Conservation (phyloP, 2,797 vertebrate genomes). For the Acanthiza pusilla region DNA sequence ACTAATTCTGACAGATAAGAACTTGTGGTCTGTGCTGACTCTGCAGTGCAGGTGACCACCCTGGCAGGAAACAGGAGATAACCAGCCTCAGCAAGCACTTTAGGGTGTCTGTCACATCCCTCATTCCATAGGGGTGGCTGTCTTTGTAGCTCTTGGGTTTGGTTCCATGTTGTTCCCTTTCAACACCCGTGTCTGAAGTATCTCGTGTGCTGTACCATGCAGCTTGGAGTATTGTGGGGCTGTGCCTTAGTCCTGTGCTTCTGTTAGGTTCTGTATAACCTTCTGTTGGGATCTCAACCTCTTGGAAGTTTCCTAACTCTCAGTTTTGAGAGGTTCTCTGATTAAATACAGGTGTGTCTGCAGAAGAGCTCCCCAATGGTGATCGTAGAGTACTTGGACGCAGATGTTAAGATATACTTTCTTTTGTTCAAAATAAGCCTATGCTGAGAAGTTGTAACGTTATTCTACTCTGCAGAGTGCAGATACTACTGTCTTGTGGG, state of each 20-base stretch:
- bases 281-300: neutral
- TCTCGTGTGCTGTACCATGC: accelerated
- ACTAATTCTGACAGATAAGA: accelerated
- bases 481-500: neutral
- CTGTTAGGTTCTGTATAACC: neutral
- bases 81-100: neutral
- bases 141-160: neutral
- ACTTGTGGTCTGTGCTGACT: neutral
- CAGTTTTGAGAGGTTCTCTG: neutral
- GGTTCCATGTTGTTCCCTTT: neutral
- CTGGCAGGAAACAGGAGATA: neutral
- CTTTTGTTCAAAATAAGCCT: neutral
- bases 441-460: neutral
- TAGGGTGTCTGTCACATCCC: neutral
- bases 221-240: neutral
- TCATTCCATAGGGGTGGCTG: accelerated
- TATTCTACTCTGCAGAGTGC: neutral
- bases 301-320: neutral
- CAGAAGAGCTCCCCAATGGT: accelerated
- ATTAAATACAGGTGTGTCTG: neutral
- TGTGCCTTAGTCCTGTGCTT: neutral
- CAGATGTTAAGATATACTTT: neutral
- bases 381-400: neutral
- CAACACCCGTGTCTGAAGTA: neutral
- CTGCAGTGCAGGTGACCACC: neutral